Conservation (phyloP, 2,888 invertebrate genomes). For the Parapristionchus giblindavisi region DNA sequence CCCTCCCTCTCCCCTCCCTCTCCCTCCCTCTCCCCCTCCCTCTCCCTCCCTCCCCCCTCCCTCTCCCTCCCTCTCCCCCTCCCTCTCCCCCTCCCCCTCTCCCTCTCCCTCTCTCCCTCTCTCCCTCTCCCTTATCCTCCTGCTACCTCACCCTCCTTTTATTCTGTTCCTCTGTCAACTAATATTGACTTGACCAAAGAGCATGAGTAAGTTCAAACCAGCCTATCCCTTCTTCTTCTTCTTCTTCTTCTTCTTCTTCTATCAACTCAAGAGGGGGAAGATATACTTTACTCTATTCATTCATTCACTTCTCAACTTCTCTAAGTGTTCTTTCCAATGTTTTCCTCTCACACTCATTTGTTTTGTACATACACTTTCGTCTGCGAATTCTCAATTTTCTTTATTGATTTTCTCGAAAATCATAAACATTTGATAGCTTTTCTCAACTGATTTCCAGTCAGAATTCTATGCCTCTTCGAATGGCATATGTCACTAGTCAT, state of each 20-base stretch:
- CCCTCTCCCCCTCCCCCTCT: conserved; percentile 1
- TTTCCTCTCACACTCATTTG: conserved; percentile 6
- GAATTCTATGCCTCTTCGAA: too few species aligned
- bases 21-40: conserved; percentile 1
- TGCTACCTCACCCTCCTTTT: background rate
- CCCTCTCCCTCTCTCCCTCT: conserved; percentile 17
- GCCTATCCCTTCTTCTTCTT: conserved; percentile 5
- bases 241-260: background rate
- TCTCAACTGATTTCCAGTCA: too few species aligned
- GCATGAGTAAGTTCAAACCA: conserved; percentile 22
- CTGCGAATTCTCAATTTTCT: too few species aligned
- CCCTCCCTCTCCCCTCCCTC: background rate
- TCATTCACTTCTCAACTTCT: conserved; percentile 15
- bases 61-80: conserved; percentile 16
- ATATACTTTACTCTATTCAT: too few species aligned
- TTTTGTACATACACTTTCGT: too few species aligned
- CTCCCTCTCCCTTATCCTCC: conserved; percentile 4
- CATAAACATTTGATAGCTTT: too few species aligned
- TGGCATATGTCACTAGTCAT: too few species aligned
- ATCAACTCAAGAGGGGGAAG: too few species aligned
- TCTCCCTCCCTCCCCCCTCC: conserved; percentile 4
- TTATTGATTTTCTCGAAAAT: too few species aligned
- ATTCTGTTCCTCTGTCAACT: background rate
- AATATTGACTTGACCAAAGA: too few species aligned
- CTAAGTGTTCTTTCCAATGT: conserved; percentile 24